Base-by-base conservation (phyloP, 2,888 invertebrate genomes). In the Siphlonurus alternatus region DNA sequence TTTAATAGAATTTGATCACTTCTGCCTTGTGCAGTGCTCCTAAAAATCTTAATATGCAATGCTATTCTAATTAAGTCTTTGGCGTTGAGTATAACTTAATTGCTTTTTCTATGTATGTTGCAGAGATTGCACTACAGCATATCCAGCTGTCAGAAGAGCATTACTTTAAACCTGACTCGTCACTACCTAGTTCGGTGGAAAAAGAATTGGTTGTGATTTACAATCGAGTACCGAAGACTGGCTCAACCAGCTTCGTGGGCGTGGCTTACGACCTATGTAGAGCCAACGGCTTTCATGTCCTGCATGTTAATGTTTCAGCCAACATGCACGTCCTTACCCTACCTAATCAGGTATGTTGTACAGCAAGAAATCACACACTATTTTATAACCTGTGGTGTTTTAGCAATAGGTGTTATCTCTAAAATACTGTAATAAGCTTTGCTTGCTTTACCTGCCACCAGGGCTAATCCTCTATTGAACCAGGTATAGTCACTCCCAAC, bases 201-300 rank as follows among this genome's bases (percentile, higher is more conserved):
- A 85, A 89, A 72, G 83, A 88, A 72, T 73, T 87, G 67, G 84
- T 95, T 61, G 83, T 97, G 67, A 88, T 97, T 70, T 97, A 97
- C 76, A 97, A 97, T 76, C 83, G 97, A 71, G 94, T 97, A 65
- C 97, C 97, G 7, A 97, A 97, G 78, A 97, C 97, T 38, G 97
- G 93, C 19, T 96, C 96, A 22, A 97, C 97, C 7, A 94, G 94
- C 77, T 93, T 97, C 74, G 93, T 93, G 68, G 93, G 93, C 66
- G 84, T 93, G 66, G 90, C 90, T 0, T 93, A 94, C 72, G 92
- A 92, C 75, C 77, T 93, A 66, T 93, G 92, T 75, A 70, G 72
- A 18, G 63, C 67, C 24, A 87, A 83, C 73, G 82, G 82, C 69
- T 92, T 87, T 74, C 87, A 88, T 76, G 89, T 91, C 53, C 79